Percentiles rank a stretch among this genome's conserved stretches.
Evolutionary conservation across 1,140 invertebrate species (phyloP).

Genomic region (Rhopalosiphum maidis): DNA sequence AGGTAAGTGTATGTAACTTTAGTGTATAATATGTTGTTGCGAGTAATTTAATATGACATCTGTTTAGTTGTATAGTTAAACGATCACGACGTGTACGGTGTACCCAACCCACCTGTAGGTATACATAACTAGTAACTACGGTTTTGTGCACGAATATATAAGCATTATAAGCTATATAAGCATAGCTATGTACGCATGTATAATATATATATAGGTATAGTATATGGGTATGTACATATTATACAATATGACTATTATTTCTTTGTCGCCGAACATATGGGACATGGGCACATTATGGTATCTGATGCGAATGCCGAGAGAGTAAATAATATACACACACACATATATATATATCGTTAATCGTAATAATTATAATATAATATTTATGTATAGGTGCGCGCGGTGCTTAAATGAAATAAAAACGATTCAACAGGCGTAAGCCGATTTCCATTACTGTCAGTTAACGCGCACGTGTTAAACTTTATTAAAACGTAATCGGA

Average conservation of each 20-base stretch:
- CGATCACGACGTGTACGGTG: background rate
- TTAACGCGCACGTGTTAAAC: background rate
- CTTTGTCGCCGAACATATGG: background rate
- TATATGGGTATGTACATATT: background rate
- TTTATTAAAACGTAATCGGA: background rate
- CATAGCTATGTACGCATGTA: no score
- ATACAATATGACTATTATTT: background rate
- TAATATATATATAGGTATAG: background rate
- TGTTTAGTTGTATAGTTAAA: constrained; percentile 8
- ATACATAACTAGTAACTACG: no score
- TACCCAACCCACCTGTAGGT: background rate
- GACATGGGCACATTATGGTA: background rate
- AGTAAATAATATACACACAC: background rate
- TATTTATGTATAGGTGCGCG: background rate
- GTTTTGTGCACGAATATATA: background rate
- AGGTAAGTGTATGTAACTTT: background rate
- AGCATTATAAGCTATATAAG: background rate
- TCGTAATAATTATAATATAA: background rate
- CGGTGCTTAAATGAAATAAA: background rate
- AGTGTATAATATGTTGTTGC: background rate
- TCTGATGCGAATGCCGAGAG: background rate
- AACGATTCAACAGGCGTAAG: background rate
- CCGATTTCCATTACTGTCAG: background rate
- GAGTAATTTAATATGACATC: background rate
- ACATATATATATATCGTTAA: background rate